Evolutionary conservation across 2,797 vertebrate species (phyloP).

Genomic region (Siniperca obscura): DNA sequence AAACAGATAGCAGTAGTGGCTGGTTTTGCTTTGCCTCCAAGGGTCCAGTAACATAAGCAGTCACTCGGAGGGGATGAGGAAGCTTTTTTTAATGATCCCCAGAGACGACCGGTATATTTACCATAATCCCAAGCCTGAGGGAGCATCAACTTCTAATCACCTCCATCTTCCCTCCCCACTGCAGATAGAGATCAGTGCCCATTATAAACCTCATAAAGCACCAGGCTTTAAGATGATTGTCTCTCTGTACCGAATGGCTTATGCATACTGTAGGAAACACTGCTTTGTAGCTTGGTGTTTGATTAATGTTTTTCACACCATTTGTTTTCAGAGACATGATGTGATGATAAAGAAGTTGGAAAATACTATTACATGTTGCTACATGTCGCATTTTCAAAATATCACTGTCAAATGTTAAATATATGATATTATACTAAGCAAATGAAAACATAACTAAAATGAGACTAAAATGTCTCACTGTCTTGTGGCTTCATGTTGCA

Average conservation of each 20-base stretch:
- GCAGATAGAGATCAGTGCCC: slow-evolving; percentile 78
- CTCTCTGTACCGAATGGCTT: slow-evolving; percentile 29
- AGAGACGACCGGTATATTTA: slow-evolving; percentile 76
- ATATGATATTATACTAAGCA: background rate
- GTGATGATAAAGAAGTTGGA: slow-evolving; percentile 7
- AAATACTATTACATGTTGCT: background rate
- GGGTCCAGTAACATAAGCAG: slow-evolving; percentile 69
- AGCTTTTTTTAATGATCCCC: slow-evolving; percentile 79
- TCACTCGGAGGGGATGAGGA: slow-evolving; percentile 64
- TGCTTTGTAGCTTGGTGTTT: slow-evolving; percentile 32
- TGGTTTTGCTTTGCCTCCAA: slow-evolving; percentile 58
- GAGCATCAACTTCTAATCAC: slow-evolving; percentile 82
- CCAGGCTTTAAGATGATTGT: slow-evolving; percentile 69
- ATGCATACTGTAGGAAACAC: slow-evolving; percentile 28
- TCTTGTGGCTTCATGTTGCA: too few relatives aligned
- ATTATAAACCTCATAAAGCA: slow-evolving; percentile 78
- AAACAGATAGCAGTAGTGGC: slow-evolving; percentile 32
- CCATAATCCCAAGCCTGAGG: slow-evolving; percentile 82
- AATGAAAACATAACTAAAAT: background rate
- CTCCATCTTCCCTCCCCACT: slow-evolving; percentile 72
- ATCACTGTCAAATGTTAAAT: slow-evolving; percentile 11
- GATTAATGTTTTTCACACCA: slow-evolving; percentile 26
- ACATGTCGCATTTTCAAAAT: background rate
- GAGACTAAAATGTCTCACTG: too few relatives aligned
- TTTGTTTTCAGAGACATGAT: slow-evolving; percentile 21